Conservation (phyloP, 2,113 vertebrate genomes). For the Megaleporinus macrocephalus region DNA sequence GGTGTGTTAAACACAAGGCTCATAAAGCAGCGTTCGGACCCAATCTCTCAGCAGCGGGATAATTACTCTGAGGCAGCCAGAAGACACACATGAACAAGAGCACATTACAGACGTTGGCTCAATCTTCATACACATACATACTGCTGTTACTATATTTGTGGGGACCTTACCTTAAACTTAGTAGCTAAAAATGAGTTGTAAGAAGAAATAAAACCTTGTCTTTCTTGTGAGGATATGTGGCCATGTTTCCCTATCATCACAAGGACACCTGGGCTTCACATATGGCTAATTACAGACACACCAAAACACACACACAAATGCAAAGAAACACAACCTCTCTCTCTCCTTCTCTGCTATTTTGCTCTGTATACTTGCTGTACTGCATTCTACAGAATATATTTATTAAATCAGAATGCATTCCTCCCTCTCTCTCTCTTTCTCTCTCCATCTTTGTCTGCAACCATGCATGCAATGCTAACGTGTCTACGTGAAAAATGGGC, state of each 20-base stretch:
- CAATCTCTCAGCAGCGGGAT: constrained; percentile 74
- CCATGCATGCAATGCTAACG: constrained; percentile 63
- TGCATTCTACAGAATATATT: not conserved
- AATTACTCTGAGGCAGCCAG: constrained; percentile 77
- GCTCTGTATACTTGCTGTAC: constrained; percentile 8
- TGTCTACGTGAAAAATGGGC: constrained; percentile 61
- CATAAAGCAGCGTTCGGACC: constrained; percentile 67
- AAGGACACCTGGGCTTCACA: not conserved
- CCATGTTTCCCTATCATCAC: not conserved
- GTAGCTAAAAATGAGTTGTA: too few relatives aligned
- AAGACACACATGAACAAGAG: constrained; percentile 71
- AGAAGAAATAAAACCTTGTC: too few relatives aligned
- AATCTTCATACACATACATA: constrained; percentile 2
- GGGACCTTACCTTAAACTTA: not conserved
- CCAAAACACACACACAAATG: not conserved
- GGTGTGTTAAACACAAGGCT: constrained; percentile 75
- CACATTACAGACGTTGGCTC: constrained; percentile 50
- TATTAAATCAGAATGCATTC: constrained; percentile 46
- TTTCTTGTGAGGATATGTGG: too few relatives aligned
- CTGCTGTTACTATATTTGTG: not conserved
- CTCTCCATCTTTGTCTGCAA: constrained; percentile 59
- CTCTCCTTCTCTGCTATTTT: not conserved
- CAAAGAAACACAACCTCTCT: not conserved
- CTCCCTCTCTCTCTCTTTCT: constrained; percentile 54
- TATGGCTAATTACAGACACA: too few relatives aligned